These are phyloP conservation scores for Zalophus californianus DNA, from an alignment of 2,797 vertebrate genomes.

Conservation along the genomic window DNA sequence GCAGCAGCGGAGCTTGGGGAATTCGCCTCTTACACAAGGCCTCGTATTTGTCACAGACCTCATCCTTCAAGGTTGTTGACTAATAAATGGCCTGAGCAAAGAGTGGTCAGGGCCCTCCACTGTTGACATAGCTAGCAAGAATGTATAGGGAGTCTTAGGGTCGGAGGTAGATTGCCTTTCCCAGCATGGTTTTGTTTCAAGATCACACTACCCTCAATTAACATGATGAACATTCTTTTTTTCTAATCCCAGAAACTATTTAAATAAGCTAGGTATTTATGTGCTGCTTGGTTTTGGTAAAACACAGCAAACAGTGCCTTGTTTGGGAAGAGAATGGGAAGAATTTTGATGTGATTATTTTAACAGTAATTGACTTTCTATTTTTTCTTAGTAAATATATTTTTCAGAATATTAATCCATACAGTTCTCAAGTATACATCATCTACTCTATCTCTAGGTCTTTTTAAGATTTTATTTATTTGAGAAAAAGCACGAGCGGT, in stretches of 20 bases:
- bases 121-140: background rate
- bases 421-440: background rate
- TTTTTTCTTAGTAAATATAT: background rate
- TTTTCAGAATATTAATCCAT: background rate
- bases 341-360: background rate
- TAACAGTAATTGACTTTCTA: background rate
- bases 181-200: background rate
- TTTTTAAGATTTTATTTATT: background rate
- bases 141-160: background rate
- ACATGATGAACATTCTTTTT: background rate
- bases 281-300: conserved; percentile 4
- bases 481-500: background rate
- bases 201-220: background rate
- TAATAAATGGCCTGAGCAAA: background rate
- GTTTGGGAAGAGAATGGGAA: background rate
- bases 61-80: background rate
- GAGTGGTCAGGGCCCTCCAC: background rate
- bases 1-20: background rate
- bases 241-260: background rate
- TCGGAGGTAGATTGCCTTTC: background rate
- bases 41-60: background rate
- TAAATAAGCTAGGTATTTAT: background rate
- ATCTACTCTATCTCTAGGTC: background rate
- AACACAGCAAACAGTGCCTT: conserved; percentile 17
- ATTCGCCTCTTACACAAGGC: background rate